Evolutionary conservation across 1,140 invertebrate genomes (phyloP).

Genomic region (Gonatopus flavifemur): DNA sequence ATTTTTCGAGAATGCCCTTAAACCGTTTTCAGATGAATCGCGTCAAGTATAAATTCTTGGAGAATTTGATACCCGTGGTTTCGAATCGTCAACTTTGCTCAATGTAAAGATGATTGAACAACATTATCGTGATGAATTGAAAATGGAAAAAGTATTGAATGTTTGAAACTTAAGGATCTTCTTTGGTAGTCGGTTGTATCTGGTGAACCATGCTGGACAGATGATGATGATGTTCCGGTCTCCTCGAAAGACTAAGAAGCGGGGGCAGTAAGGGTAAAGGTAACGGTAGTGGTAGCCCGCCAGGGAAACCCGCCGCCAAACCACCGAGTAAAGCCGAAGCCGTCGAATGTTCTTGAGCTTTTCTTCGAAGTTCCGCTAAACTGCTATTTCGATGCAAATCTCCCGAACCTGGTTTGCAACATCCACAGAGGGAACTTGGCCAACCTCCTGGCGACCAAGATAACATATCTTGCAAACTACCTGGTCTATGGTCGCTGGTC

Average conservation of each 20-base stretch:
- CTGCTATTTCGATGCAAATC: slow-evolving; percentile 68
- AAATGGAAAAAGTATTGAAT: too few species aligned
- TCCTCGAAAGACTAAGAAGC: slow-evolving; percentile 49
- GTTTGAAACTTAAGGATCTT: slow-evolving; percentile 55
- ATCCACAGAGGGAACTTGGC: slow-evolving; percentile 47
- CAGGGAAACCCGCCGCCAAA: slow-evolving; percentile 58
- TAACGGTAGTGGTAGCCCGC: slow-evolving; percentile 57
- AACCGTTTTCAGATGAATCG: too few species aligned
- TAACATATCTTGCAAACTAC: slow-evolving; percentile 51
- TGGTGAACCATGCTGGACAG: slow-evolving; percentile 47
- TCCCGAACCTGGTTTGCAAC: slow-evolving; percentile 56
- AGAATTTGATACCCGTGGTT: too few species aligned
- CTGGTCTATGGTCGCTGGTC: slow-evolving; percentile 41
- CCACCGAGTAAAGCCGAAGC: slow-evolving; percentile 65
- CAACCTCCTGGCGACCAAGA: slow-evolving; percentile 52
- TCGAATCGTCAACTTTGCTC: too few species aligned
- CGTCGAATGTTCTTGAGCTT: slow-evolving; percentile 89
- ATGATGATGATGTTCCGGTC: slow-evolving; percentile 47
- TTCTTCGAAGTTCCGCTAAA: slow-evolving; percentile 82
- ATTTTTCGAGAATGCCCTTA: too few species aligned
- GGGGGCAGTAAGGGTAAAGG: slow-evolving; percentile 59
- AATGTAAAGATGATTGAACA: too few species aligned
- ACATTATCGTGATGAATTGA: too few species aligned
- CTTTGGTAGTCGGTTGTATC: slow-evolving; percentile 50
- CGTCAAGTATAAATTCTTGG: too few species aligned